Conservation (phyloP, 2,113 vertebrate species). For the Tretioscincus oriximinensis region DNA sequence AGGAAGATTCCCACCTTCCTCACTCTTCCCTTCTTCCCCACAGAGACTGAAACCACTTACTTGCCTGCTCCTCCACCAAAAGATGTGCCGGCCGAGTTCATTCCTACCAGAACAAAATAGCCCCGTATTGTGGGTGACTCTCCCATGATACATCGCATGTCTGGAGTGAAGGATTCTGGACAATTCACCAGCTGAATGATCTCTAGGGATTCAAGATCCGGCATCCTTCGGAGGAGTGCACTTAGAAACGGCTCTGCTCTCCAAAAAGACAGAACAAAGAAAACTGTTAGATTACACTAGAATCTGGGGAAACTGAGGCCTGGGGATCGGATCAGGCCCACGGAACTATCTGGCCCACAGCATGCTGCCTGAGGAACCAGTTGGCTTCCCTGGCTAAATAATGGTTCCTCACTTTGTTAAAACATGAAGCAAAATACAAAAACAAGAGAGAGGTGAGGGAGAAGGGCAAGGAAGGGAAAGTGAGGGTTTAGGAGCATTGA, state of each 20-base stretch:
- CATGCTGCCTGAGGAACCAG: too few relatives aligned
- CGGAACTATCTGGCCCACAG: too few relatives aligned
- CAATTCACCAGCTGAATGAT: conserved; percentile 94
- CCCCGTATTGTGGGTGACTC: conserved; percentile 82
- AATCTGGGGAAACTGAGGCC: too few relatives aligned
- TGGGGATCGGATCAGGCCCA: too few relatives aligned
- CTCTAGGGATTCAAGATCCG: conserved; percentile 83
- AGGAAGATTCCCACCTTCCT: too few relatives aligned
- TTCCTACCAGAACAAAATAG: conserved; percentile 92
- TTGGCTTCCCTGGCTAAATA: too few relatives aligned
- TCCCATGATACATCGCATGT: conserved; percentile 95
- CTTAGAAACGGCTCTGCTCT: conserved; percentile 86
- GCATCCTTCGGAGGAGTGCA: conserved; percentile 89
- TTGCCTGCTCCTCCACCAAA: conserved; percentile 93
- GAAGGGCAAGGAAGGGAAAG: neutral
- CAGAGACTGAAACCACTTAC: conserved; percentile 72
- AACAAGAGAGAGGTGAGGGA: too few relatives aligned
- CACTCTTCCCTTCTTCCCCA: neutral
- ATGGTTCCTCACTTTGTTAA: too few relatives aligned
- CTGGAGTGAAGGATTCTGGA: conserved; percentile 94
- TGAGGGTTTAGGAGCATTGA: neutral
- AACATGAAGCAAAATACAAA: too few relatives aligned
- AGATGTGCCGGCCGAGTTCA: conserved; percentile 93
- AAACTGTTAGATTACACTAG: too few relatives aligned
- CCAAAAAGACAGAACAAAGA: neutral